Conservation (phyloP, 2,888 invertebrate species). For the Meteorus colon region DNA sequence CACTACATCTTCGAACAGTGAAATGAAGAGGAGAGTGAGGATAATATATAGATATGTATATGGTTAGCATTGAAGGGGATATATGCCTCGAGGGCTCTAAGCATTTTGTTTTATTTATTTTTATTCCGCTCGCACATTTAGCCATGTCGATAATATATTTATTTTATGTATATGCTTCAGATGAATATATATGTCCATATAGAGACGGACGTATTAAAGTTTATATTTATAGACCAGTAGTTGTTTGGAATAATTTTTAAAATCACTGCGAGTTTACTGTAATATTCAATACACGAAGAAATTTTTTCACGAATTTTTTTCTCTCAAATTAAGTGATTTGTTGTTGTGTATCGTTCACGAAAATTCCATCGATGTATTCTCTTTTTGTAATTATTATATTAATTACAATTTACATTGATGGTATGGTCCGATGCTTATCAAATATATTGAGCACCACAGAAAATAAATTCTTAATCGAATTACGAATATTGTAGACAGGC, state of each 20-base stretch:
- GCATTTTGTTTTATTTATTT: background rate
- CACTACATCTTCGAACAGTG: background rate
- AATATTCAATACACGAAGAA: no score
- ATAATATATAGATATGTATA: constrained; percentile 11
- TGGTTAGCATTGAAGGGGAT: constrained; percentile 1
- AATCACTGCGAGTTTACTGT: background rate
- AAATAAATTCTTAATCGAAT: constrained; percentile 32
- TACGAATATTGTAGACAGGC: constrained; percentile 39
- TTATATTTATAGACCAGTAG: constrained; percentile 22
- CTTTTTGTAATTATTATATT: background rate
- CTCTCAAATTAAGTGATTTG: no score
- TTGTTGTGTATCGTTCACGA: no score
- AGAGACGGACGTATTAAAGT: constrained; percentile 12
- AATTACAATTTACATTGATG: no score
- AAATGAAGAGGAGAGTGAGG: background rate
- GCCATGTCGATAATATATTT: background rate
- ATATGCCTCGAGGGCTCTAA: background rate
- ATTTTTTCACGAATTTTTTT: no score
- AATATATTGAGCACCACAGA: no score
- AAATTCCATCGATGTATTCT: constrained; percentile 21
- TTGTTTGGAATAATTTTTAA: constrained; percentile 10
- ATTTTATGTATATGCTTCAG: constrained; percentile 8
- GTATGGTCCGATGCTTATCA: no score
- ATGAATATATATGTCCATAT: background rate
- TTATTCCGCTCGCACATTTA: background rate